Evolutionary conservation across 2,797 vertebrate genomes (phyloP).

Genomic region (Anas flavirostris): DNA sequence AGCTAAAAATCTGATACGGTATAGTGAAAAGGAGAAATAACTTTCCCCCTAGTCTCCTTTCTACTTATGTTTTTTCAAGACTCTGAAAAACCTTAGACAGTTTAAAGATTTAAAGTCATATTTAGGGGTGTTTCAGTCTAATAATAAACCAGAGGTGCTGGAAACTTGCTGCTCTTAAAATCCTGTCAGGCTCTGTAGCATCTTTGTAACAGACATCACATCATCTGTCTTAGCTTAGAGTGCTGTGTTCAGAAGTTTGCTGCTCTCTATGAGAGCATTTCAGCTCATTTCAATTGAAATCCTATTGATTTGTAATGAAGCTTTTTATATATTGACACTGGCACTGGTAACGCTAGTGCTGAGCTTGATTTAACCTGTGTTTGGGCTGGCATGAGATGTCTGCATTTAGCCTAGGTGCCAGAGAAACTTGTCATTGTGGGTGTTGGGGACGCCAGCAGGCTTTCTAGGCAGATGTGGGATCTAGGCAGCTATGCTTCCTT

Average conservation of each 20-base stretch:
- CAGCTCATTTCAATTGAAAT: background rate
- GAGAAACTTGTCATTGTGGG: rapidly evolving
- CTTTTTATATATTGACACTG: background rate
- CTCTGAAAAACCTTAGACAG: background rate
- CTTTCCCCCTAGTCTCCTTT: background rate
- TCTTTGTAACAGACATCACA: rapidly evolving
- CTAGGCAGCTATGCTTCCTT: background rate
- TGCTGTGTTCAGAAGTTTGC: background rate
- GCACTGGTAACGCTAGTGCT: background rate
- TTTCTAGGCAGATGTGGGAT: background rate
- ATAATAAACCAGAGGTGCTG: background rate
- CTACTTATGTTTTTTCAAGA: background rate
- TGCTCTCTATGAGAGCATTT: background rate
- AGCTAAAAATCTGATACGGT: background rate
- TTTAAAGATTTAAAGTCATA: background rate
- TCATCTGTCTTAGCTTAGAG: too few species aligned
- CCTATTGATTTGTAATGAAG: background rate
- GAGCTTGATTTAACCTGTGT: background rate
- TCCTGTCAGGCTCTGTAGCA: background rate
- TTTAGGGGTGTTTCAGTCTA: too few species aligned
- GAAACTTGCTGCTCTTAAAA: background rate
- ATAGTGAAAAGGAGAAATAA: background rate
- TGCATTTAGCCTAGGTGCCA: background rate
- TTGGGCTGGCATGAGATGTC: background rate
- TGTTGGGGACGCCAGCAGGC: background rate